Evolutionary conservation across 2,797 vertebrate species (phyloP).

Genomic region (Eurystomus glaucurus): DNA sequence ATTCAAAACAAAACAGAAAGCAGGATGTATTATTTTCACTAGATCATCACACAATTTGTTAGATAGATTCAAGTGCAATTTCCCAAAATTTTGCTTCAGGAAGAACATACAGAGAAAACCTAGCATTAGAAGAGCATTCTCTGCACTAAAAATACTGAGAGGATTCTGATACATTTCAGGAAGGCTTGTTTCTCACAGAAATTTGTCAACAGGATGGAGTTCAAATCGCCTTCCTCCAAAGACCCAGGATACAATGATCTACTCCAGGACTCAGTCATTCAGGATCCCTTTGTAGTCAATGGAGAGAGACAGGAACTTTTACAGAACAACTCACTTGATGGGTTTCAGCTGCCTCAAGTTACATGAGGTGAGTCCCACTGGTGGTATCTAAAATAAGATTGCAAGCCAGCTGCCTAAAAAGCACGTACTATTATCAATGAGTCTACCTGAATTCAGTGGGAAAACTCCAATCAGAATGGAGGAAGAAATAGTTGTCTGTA

Average conservation of each 20-base stretch:
- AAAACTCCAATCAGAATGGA: neutral
- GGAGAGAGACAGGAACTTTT: neutral
- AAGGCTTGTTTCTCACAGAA: neutral
- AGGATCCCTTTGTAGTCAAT: neutral
- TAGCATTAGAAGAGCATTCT: neutral
- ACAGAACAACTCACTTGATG: fast-evolving
- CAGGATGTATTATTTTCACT: neutral
- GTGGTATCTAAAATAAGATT: slow-evolving; percentile 13
- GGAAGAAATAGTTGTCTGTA: neutral
- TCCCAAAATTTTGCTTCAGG: neutral
- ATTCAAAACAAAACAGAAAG: neutral
- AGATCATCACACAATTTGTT: neutral
- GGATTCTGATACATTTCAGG: neutral
- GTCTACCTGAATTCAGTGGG: neutral
- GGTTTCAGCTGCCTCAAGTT: slow-evolving; percentile 10
- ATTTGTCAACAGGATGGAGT: neutral
- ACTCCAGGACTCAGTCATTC: neutral
- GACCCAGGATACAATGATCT: neutral
- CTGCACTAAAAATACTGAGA: neutral
- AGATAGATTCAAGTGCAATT: neutral
- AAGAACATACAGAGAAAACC: neutral
- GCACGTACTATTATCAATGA: neutral
- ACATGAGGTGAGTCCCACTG: neutral
- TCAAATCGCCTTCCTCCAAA: neutral
- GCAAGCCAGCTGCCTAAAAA: neutral